Evolutionary conservation across 2,113 vertebrate species (phyloP), one percentile per base, ranked within the genome.

Genomic region (Sinosuthora webbiana): DNA sequence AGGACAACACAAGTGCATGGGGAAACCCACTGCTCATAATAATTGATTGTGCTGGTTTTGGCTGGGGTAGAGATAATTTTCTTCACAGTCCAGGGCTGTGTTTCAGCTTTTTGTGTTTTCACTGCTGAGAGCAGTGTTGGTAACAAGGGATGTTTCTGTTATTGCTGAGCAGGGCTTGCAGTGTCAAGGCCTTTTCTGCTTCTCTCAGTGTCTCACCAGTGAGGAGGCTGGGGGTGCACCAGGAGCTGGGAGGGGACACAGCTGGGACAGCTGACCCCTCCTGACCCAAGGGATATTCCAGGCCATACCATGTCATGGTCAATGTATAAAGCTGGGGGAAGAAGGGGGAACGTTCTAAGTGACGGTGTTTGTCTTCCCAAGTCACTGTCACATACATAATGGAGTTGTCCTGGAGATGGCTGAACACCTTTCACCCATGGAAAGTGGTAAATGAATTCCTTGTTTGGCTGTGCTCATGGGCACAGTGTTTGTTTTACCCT

Each of bases 141-240:
- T 62, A 63, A 47, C 64, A 63, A 17, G n/a, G 47, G n/a, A 47
- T 70, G 28, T 55, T 62, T 70, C 50, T 79, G 20, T 31, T 53
- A 41, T 14, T 87, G 41, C 56, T 63, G 65, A 55, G 41, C 1
- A 0, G 24, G 15, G 28, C 28, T 39, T 8, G 31, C 64, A 30
- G 11, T 10, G 21, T 35, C 37, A 64, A 65, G 59, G 37, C 8
- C 50, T 57, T 65, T 65, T 57, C 44, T 81, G 50, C 41, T 41
- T 30, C 84, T 41, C 6, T 0, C 35, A 17, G 16, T 1, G 1
- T 42, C 57, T 15, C 3, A 1, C 22, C 33, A 57, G 37, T 0
- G 21, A 44, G 25, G 10, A 57, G 31, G 37, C 18, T 57, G 68
- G 17, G 31, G 25, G 17, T 42, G 75, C 42, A 42, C 11, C 76